A percentile compares a stretch with the other conserved stretches of the same genome.
These are phyloP conservation scores for Lutraria rhynchaena DNA, from an alignment of 1,140 invertebrate genomes.

Conservation along the genomic window DNA sequence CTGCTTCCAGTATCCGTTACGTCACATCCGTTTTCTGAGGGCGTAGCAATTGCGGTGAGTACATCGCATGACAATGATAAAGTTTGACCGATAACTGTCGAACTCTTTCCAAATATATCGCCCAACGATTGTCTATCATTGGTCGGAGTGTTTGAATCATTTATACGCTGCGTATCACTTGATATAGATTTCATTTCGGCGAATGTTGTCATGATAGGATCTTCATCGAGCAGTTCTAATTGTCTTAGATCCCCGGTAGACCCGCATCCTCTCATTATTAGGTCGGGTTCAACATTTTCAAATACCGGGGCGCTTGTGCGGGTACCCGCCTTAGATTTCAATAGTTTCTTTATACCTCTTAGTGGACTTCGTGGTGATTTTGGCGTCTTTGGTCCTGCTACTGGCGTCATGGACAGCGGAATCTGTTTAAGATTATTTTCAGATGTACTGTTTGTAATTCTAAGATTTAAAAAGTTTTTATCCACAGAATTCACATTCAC, in stretches of 20 bases:
- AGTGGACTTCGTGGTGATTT: neutral
- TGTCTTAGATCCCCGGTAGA: neutral
- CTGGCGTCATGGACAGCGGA: too few species aligned
- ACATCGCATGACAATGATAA: conserved; percentile 1
- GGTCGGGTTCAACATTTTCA: neutral
- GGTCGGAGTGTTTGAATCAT: too few species aligned
- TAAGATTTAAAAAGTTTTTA: neutral
- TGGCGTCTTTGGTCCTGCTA: too few species aligned
- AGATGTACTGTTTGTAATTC: neutral
- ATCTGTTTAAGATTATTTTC: neutral
- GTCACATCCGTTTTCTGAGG: neutral
- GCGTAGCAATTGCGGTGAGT: conserved; percentile 1
- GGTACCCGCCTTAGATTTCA: neutral
- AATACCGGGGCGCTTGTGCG: neutral
- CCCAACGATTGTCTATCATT: neutral
- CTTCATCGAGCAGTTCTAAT: neutral
- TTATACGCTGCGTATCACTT: too few species aligned
- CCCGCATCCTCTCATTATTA: conserved; percentile 11
- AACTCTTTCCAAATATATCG: neutral
- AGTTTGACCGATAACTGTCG: neutral
- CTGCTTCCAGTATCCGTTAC: neutral
- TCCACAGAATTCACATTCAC: neutral
- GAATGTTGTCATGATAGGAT: too few species aligned
- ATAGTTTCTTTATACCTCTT: neutral
- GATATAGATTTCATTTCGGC: too few species aligned